Conservation (phyloP, 2,113 vertebrate species). For the Zapus hudsonius region DNA sequence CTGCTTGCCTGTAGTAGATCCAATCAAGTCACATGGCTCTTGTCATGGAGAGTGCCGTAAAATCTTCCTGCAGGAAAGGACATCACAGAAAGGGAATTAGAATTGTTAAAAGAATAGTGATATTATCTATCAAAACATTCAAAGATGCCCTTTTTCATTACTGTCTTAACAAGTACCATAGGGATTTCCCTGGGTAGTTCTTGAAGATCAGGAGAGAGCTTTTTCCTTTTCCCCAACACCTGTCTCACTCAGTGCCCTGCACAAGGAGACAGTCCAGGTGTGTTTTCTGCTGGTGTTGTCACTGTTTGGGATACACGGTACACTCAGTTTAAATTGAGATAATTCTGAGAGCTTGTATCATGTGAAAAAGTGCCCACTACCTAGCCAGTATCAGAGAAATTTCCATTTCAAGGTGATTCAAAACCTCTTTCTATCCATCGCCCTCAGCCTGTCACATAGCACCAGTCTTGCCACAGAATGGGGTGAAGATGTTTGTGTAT, state of each 20-base stretch:
- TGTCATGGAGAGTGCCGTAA: background rate
- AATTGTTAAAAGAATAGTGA: background rate
- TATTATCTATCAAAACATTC: background rate
- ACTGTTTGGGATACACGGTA: background rate
- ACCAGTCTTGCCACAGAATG: background rate
- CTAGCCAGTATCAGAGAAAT: background rate
- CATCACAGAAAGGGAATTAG: background rate
- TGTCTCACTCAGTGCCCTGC: too few species aligned
- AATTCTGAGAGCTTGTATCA: background rate
- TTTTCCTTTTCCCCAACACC: background rate
- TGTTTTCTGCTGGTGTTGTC: background rate
- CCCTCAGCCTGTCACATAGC: background rate
- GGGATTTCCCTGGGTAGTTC: background rate
- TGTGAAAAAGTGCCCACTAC: background rate
- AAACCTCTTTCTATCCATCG: background rate
- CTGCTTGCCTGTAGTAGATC: background rate
- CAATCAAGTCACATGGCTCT: background rate
- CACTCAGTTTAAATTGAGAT: too few species aligned
- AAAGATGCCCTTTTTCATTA: slow-evolving; percentile 1
- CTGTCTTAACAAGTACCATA: background rate
- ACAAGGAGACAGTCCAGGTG: background rate
- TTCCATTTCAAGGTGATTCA: background rate
- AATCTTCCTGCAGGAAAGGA: background rate
- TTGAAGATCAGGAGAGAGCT: background rate
- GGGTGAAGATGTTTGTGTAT: background rate